These are phyloP conservation scores for Tenthredo amoena DNA, from an alignment of 2,888 invertebrate species.

Conservation along the genomic window DNA sequence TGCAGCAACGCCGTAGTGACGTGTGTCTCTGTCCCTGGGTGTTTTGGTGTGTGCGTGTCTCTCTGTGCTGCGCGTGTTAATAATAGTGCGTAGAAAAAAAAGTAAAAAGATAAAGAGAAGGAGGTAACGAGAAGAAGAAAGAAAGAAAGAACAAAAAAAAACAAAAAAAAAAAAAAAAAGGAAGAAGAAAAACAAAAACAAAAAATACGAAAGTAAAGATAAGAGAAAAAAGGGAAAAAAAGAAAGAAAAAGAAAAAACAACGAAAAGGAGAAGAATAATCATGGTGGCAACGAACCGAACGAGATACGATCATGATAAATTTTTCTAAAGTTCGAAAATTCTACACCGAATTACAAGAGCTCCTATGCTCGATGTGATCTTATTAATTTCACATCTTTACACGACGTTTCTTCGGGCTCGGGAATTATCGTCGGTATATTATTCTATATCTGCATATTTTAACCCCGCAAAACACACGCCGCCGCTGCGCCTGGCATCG, in stretches of 20 bases:
- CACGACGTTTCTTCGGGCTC: background rate
- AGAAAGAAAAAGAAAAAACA: background rate
- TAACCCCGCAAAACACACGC: conserved; percentile 15
- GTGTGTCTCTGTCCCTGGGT: background rate
- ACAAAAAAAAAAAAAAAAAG: background rate
- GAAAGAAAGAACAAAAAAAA: no score
- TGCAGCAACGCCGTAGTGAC: background rate
- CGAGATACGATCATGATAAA: conserved; percentile 6
- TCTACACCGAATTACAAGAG: background rate
- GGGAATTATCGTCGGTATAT: conserved; percentile 6
- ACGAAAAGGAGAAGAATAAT: background rate
- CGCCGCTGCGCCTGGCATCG: conserved; percentile 2
- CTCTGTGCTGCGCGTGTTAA: no score
- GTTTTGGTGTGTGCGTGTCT: background rate
- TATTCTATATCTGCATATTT: conserved; percentile 1
- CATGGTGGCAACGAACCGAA: conserved; percentile 23
- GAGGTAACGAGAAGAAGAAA: background rate
- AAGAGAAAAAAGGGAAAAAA: background rate
- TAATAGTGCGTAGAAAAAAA: background rate
- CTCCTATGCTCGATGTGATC: conserved; percentile 22
- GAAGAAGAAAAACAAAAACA: no score
- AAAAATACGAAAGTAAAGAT: background rate
- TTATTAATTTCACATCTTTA: background rate
- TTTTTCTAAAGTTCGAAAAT: conserved; percentile 23
- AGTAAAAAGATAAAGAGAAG: background rate